Evolutionary conservation across 2,888 invertebrate genomes (phyloP).

Genomic region (Tiliacea aurago): DNA sequence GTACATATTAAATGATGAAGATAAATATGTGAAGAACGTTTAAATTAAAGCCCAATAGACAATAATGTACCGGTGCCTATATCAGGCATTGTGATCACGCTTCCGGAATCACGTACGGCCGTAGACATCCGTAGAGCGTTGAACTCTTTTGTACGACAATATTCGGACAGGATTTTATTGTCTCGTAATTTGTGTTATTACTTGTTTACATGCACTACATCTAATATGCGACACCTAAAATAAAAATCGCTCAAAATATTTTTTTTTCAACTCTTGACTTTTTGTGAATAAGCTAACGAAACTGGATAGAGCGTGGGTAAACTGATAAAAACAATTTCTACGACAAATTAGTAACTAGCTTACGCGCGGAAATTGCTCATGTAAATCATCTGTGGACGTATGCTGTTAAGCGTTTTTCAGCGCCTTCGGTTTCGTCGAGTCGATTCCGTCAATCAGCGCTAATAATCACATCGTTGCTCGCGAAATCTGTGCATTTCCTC

Average conservation of each 20-base stretch:
- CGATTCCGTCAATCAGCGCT: conserved; percentile 71
- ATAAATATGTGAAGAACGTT: conserved; percentile 21
- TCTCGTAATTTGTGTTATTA: conserved; percentile 30
- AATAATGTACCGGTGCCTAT: conserved; percentile 23
- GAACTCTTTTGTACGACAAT: conserved; percentile 82
- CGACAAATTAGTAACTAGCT: conserved; percentile 31
- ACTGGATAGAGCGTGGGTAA: conserved; percentile 9
- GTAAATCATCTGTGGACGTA: conserved; percentile 30
- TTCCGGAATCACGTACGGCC: conserved; percentile 64
- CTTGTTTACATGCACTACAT: conserved; percentile 33
- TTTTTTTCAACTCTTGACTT: conserved; percentile 20
- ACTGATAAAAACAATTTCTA: conserved; percentile 44
- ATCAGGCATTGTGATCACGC: conserved; percentile 62
- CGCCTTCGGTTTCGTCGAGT: conserved; percentile 35
- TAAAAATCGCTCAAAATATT: conserved; percentile 19
- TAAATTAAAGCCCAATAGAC: conserved; percentile 25
- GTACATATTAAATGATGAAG: conserved; percentile 12
- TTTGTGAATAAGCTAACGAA: conserved; percentile 13
- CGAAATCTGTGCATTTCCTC: conserved; percentile 80
- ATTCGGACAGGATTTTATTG: conserved; percentile 52
- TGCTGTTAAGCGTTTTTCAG: conserved; percentile 45
- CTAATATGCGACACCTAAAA: conserved; percentile 1
- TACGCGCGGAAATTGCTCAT: conserved; percentile 35
- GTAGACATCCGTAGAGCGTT: conserved; percentile 75
- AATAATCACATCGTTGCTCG: conserved; percentile 72